These are phyloP conservation scores for Petrosia ficiformis DNA, from an alignment of 37 sponge, comb jelly and placozoan species.

Conservation along the genomic window DNA sequence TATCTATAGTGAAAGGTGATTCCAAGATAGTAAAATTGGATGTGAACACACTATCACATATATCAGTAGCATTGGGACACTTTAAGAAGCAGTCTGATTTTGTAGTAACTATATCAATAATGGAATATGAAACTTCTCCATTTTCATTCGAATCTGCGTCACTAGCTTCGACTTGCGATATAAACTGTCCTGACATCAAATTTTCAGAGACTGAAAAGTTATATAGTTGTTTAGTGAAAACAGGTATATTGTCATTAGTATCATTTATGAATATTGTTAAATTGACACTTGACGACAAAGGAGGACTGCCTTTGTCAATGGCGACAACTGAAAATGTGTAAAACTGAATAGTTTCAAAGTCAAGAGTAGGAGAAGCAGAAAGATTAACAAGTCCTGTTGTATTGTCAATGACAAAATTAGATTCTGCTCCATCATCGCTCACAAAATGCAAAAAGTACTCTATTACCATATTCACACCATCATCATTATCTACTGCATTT, in stretches of 20 bases:
- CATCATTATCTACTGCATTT: conserved; percentile 61
- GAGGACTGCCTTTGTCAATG: conserved; percentile 46
- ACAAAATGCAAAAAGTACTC: conserved; percentile 31
- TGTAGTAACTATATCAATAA: neutral
- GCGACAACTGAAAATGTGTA: conserved; percentile 44
- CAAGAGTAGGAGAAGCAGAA: conserved; percentile 25
- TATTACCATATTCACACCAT: conserved; percentile 53
- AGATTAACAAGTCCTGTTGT: conserved; percentile 32
- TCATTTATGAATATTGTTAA: conserved; percentile 49
- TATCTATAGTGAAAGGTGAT: conserved; percentile 21
- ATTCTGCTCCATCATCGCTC: neutral
- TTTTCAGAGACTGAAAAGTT: conserved; percentile 54
- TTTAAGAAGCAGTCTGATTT: conserved; percentile 1
- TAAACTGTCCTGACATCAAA: neutral
- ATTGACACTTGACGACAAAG: conserved; percentile 21
- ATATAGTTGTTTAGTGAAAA: conserved; percentile 18
- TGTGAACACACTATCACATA: conserved; percentile 7
- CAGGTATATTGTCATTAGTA: conserved; percentile 73
- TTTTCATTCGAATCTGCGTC: conserved; percentile 79
- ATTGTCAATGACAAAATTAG: conserved; percentile 40
- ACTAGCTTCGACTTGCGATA: conserved; percentile 41
- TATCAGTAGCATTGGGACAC: neutral
- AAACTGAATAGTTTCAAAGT: conserved; percentile 18
- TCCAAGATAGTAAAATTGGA: neutral
- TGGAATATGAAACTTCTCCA: conserved; percentile 33